Evolutionary conservation across 2,888 invertebrate genomes (phyloP), one percentile per base, ranked within the genome.

Genomic region (Drosophila prolongata): DNA sequence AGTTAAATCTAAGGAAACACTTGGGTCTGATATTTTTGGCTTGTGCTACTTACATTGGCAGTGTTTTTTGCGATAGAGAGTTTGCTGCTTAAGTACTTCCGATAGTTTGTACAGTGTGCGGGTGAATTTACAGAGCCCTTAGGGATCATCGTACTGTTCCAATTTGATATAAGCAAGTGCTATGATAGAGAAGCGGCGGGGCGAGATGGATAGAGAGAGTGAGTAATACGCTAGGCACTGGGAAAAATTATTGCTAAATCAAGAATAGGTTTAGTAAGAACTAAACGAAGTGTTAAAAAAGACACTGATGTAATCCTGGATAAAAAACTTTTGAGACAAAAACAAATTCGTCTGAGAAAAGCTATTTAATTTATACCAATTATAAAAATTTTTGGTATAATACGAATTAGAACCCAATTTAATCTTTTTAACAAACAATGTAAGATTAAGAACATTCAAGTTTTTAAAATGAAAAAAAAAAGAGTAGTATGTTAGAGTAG

Each of bases 111-210:
- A 64, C 72, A 52, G 61, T 40, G 66, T 85, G 75, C 66, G 56
- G 54, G 53, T 60, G 47, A 64, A 67, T 78, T 76, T 80, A 75
- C 72, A 84, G 70, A 60, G 65, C 62, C 56, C 77, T 56, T 85
- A 89, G 60, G 87, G 89, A 79, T 89, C 90, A 79, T 88, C 91
- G 66, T 91, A 89, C 77, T 91, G 91, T 69, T 91, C 90, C 90
- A 91, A 89, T 91, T 90, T 91, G 77, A 90, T 90, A 84, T 90
- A 90, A 90, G 91, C 89, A 80, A 90, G 91, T 91, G 91, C 90
- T 90, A 83, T 84, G 76, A 82, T 77, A 71, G 64, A 76, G 70
- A 68, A 74, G 83, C 79, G 77, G 61, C 50, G 75, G 66, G 58
- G 52, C 67, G 38, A 46, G 34, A 62, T 58, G 60, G 44, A 24